Evolutionary conservation across 2,113 vertebrate genomes (phyloP), one percentile per base, ranked within the genome.

Genomic region (Chamaetylas fuelleborni): DNA sequence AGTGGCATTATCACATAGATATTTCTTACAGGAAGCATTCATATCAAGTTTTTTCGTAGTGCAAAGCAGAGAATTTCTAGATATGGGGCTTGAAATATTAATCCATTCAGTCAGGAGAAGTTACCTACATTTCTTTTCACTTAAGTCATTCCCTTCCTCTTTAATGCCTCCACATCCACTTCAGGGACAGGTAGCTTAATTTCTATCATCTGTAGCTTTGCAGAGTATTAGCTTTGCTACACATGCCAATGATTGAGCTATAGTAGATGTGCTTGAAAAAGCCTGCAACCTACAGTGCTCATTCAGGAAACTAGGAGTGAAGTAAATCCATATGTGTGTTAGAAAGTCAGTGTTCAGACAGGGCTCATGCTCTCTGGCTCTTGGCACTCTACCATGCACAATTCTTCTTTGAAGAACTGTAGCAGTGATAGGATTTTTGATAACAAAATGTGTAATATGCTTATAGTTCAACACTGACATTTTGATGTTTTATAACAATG

Each of bases 181-280:
- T 96, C 93, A 89, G 97, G 97, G 96, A 97, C 97, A 98, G 97
- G 98, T 98, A 98, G 98, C 97, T 97, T 98, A 98, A 98, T 98
- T 98, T 97, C 89, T 98, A 97, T 98, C 97, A 98, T 94, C 97
- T 98, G 98, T 70, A 81, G 96, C 97, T 97, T 97, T 97, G 86
- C 95, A 88, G 90, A 94, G 89, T 88, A 94, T 97, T 97, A 97
- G 96, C 94, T 97, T 95, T 95, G 91, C 97, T 98, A 92, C 78
- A 79, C 77, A 94, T 97, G 96, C 97, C 97, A 97, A 34, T 97
- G 96, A 96, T 67, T 97, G 95, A 98, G 92, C 94, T 93, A 42
- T 45, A 79, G 71, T 97, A 87, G 62, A 89, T 97, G 88, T 96
- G 89, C 95, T 92, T 95, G 90, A 96, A 97, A 97, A 95, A 96